A percentile compares a stretch with the other conserved stretches of the same genome.
phyloP scores from a whole-genome alignment of 2,888 invertebrate species.

The Mesoligia furuncula region DNA sequence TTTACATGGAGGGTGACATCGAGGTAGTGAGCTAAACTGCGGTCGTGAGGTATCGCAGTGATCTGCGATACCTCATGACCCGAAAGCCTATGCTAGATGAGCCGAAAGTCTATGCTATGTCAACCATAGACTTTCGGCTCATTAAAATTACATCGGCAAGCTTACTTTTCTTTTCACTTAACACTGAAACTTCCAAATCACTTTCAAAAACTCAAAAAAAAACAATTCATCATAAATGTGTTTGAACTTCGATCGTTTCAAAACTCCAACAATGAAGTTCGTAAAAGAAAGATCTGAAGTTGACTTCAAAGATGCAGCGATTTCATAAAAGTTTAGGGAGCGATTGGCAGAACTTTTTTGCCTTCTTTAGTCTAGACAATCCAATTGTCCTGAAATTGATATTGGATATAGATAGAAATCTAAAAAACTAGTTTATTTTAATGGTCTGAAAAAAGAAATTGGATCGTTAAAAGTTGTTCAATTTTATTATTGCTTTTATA shows the following conservation, averaged over 20 bases:
- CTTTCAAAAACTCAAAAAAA: conserved; percentile 1
- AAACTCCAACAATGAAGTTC: conserved; percentile 7
- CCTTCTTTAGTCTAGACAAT: conserved; percentile 25
- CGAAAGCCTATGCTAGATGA: too few relatives aligned
- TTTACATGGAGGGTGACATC: too few relatives aligned
- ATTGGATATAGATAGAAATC: conserved; percentile 30
- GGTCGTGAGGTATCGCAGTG: too few relatives aligned
- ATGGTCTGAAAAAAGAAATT: conserved; percentile 18
- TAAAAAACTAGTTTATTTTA: conserved; percentile 22
- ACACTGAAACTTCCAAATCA: background rate
- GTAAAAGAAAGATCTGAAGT: conserved; percentile 11
- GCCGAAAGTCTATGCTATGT: too few relatives aligned
- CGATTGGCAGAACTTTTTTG: conserved; percentile 26
- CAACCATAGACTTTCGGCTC: background rate
- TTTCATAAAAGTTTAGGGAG: conserved; percentile 23
- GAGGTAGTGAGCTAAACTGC: too few relatives aligned
- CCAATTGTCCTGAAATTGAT: conserved; percentile 17
- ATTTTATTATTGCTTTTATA: conserved; percentile 4
- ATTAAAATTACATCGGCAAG: background rate
- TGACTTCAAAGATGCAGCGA: conserved; percentile 23
- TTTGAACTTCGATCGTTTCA: conserved; percentile 19
- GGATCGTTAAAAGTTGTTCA: conserved; percentile 44
- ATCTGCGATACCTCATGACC: too few relatives aligned
- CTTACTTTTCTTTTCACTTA: background rate
- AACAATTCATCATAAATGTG: conserved; percentile 6